A percentile compares a stretch with the other conserved stretches of the same genome.
Evolutionary conservation across 2,888 invertebrate genomes (phyloP).

Genomic region (Phengaris arion): DNA sequence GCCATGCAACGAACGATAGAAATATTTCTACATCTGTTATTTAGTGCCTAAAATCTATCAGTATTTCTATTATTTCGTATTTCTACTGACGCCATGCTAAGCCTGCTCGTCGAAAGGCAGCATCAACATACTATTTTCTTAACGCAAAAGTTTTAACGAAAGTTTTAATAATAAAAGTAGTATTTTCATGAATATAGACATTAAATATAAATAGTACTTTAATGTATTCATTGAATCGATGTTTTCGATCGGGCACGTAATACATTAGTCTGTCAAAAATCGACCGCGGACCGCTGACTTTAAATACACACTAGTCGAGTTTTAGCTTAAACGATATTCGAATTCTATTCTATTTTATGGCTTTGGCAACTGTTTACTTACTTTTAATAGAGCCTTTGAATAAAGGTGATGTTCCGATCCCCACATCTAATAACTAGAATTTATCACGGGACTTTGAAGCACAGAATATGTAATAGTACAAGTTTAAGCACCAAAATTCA

Average conservation of each 20-base stretch:
- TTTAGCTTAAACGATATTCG: not conserved
- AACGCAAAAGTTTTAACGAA: not conserved
- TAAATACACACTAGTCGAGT: not conserved
- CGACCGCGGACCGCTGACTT: not conserved
- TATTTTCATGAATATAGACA: not conserved
- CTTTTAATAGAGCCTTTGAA: not conserved
- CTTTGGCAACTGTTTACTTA: not conserved
- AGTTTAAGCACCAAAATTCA: too few relatives aligned
- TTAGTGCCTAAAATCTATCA: too few relatives aligned
- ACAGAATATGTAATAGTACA: too few relatives aligned
- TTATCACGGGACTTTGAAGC: too few relatives aligned
- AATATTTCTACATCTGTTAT: too few relatives aligned
- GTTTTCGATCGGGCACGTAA: constrained; percentile 1
- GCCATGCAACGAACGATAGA: too few relatives aligned
- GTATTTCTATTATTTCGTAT: too few relatives aligned
- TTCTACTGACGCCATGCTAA: too few relatives aligned
- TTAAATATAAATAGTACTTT: not conserved
- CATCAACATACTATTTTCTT: too few relatives aligned
- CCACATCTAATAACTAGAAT: too few relatives aligned
- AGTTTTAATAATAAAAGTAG: not conserved
- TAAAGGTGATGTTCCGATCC: too few relatives aligned
- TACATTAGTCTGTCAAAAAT: constrained; percentile 4
- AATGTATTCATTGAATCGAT: constrained; percentile 6
- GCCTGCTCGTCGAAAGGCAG: too few relatives aligned
- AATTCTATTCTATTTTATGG: not conserved